These are phyloP conservation scores for Gnatocerus cornutus DNA, from an alignment of 2,888 invertebrate species.

Conservation along the genomic window DNA sequence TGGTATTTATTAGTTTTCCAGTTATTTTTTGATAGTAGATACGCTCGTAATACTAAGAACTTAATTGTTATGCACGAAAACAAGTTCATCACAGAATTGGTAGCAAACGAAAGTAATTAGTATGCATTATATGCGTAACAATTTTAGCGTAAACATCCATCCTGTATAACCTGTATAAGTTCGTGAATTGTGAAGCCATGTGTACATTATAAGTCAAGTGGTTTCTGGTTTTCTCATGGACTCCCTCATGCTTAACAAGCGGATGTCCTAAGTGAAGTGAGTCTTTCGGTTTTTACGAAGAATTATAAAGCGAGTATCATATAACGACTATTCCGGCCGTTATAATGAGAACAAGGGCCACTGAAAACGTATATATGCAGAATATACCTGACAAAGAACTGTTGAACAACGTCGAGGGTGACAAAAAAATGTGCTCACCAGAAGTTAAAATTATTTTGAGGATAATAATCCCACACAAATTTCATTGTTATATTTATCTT, in stretches of 20 bases:
- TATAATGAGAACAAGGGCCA: slow-evolving; percentile 16
- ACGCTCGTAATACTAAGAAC: too few relatives aligned
- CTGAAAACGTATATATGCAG: background rate
- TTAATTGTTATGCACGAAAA: too few relatives aligned
- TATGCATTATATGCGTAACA: too few relatives aligned
- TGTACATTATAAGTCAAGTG: background rate
- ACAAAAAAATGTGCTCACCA: slow-evolving; percentile 2
- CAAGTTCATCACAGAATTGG: too few relatives aligned
- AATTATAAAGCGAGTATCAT: slow-evolving; percentile 26
- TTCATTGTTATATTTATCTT: too few relatives aligned
- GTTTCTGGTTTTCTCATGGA: slow-evolving; percentile 23
- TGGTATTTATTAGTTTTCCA: too few relatives aligned
- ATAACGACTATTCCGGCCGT: slow-evolving; percentile 27
- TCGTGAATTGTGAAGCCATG: slow-evolving; percentile 1
- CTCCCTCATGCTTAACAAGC: slow-evolving; percentile 28
- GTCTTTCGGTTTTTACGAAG: slow-evolving; percentile 24
- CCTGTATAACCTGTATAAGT: background rate
- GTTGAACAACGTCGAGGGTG: slow-evolving; percentile 10
- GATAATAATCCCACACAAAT: too few relatives aligned
- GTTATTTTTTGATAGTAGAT: too few relatives aligned
- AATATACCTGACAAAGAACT: too few relatives aligned
- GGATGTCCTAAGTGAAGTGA: slow-evolving; percentile 32
- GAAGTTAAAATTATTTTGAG: background rate
- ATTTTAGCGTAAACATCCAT: too few relatives aligned
- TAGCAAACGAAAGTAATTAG: too few relatives aligned